Base-by-base conservation (phyloP, 2,797 vertebrate species). In the Sylvia borin region DNA sequence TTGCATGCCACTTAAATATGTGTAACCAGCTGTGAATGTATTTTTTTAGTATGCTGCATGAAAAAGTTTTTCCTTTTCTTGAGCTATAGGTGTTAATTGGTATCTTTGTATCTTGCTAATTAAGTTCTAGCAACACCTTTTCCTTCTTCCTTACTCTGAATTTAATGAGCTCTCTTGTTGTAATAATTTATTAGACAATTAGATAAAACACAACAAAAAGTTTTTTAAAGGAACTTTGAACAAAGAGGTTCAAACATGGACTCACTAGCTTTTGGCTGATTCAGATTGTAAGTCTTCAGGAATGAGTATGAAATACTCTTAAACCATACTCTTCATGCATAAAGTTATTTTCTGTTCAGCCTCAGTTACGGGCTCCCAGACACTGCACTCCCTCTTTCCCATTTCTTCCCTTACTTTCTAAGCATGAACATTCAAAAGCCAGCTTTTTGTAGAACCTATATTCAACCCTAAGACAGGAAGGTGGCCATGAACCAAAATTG, bases 21-120 rank as follows among this genome's bases (percentile, higher is more conserved):
- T 96, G 91, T 94, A 97, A 97, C 96, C 97, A 98, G 97, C 97
- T 98, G 97, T 95, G 97, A 96, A 97, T 97, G 93, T 96, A 94
- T 93, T 98, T 98, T 97, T 97, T 97, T 93, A 94, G 81, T 90
- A 91, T 79, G 73, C 55, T 74, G 64, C 65, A 94, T 89, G 71
- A 95, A 97, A 97, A 97, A 81, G 34, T 91, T 80, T 67, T 87
- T 93, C 86, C 79, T 96, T 91, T 88, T 94, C 70, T 92, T 96
- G 65, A 97, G 95, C 92, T 96, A 89, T 96, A 98, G 92, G 98
- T 98, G 98, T 98, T 99, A 99, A 99, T 98, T 99, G 98, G 98
- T 97, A 96, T 98, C 98, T 98, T 97, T 98, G 96, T 97, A 98
- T 98, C 98, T 97, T 98, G 98, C 97, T 98, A 98, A 98, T 99